Percentiles rank a stretch among this genome's conserved stretches.
Conservation (phyloP, 2,113 vertebrate genomes). For the Tachysurus fulvidraco region DNA sequence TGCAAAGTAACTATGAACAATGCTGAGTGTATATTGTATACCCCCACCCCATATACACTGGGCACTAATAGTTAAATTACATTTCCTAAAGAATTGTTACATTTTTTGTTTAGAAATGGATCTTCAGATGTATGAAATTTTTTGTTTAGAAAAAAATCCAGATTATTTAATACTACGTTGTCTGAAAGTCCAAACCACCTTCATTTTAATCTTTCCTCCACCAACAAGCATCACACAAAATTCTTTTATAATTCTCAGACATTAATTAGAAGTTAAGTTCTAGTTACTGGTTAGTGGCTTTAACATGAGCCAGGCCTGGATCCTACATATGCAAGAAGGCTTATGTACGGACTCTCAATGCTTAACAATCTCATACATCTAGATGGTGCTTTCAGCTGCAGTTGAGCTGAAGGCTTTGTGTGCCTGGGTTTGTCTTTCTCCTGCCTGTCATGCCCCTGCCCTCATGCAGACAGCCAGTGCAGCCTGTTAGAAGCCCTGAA, state of each 20-base stretch:
- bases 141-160: not conserved
- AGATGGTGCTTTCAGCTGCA: conserved; percentile 37
- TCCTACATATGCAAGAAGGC: not conserved
- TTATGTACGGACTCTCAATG: conserved; percentile 29
- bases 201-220: not conserved
- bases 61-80: not conserved
- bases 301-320: not conserved
- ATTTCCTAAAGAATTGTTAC: not conserved
- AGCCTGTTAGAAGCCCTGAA: conserved; percentile 34
- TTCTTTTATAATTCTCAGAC: not conserved
- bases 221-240: not conserved
- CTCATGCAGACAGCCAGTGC: conserved; percentile 34
- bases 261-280: conserved; percentile 12
- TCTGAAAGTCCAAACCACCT: not conserved
- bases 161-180: not conserved
- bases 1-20: conserved; percentile 39
- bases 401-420: conserved; percentile 33
- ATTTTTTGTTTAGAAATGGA: not conserved
- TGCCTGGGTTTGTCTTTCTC: conserved; percentile 40
- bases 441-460: conserved; percentile 42
- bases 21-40: not conserved
- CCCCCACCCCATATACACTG: not conserved
- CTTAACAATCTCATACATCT: conserved; percentile 48
- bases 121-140: not conserved
- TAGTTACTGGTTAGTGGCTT: conserved; percentile 11